Evolutionary conservation across 1,140 invertebrate species (phyloP), one percentile per base, ranked within the genome.

Genomic region (Bombus haemorrhoidalis): DNA sequence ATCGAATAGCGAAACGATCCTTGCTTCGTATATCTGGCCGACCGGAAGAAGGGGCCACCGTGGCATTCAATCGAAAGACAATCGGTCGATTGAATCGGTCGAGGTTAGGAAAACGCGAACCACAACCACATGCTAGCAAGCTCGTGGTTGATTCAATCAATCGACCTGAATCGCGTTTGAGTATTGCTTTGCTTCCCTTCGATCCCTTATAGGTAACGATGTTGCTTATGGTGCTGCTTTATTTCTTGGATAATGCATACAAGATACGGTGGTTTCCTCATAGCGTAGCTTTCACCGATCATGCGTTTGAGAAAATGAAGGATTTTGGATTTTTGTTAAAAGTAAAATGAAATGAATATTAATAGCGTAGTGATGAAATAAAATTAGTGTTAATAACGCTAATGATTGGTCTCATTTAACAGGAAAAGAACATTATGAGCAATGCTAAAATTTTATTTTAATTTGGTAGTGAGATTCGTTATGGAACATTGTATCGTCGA

Each of bases 21-120:
- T 78, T 80, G 80, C 57, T 77, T 83, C 80, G 28, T 83, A 73
- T 75, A 81, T 77, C 72, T 74, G 81, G 41, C 37, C 68, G 66
- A 78, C 53, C 68, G 81, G 81, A 86, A 86, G 85, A 69, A 41
- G 53, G 59, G 81, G 28, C 28, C 57, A 53, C 75, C 66, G 13
- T 73, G 22, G 86, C 81, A 88, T 90, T 89, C 85, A 86, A 79
- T 75, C 83, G 79, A 86, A 88, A 92, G 86, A 92, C 85, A 91
- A 92, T 92, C 76, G 87, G 9, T 39, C 25, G 76, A 83, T 85
- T 89, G 90, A 91, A 91, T 91, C 86, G 86, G 77, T 41, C 66
- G 85, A 77, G 83, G 78, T 87, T 89, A 90, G 72, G 85, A 88
- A 84, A 92, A 86, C 84, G 83, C 73, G 59, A 39, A 28, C 62